Conservation (phyloP, 2,888 invertebrate genomes). For the Galerucella pusilla region DNA sequence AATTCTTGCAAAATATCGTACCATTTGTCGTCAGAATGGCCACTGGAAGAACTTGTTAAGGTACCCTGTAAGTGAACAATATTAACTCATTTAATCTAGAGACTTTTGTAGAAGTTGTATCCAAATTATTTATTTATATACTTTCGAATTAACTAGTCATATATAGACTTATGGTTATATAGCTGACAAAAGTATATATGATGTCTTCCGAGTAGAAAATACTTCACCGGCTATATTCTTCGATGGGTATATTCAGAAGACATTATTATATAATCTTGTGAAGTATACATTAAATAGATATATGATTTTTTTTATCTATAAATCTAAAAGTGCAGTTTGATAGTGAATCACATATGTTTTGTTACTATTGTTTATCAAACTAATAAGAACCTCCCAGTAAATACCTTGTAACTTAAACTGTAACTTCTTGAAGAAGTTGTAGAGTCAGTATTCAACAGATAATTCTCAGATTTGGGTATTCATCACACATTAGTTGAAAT, state of each 20-base stretch:
- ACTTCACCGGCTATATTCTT: too few relatives aligned
- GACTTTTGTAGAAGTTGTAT: too few relatives aligned
- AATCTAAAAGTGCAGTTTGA: background rate
- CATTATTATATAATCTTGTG: background rate
- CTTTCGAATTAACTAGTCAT: background rate
- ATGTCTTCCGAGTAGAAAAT: background rate
- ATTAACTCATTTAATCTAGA: background rate
- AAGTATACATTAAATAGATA: background rate
- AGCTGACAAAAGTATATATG: background rate
- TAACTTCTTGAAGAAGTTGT: too few relatives aligned
- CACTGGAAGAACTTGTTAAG: constrained; percentile 73
- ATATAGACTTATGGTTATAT: background rate
- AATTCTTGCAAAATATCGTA: constrained; percentile 68
- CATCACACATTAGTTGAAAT: too few relatives aligned
- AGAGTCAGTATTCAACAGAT: too few relatives aligned
- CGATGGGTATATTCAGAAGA: background rate
- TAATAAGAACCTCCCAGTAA: too few relatives aligned
- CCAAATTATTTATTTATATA: background rate
- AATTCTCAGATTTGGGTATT: too few relatives aligned
- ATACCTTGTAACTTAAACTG: too few relatives aligned
- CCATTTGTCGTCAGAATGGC: constrained; percentile 77
- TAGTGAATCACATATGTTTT: background rate
- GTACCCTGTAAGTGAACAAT: constrained; percentile 65
- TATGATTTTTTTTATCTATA: background rate
- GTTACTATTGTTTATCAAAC: background rate